phyloP scores from a whole-genome alignment of 2,113 vertebrate genomes.

The Pangasianodon gigas region DNA sequence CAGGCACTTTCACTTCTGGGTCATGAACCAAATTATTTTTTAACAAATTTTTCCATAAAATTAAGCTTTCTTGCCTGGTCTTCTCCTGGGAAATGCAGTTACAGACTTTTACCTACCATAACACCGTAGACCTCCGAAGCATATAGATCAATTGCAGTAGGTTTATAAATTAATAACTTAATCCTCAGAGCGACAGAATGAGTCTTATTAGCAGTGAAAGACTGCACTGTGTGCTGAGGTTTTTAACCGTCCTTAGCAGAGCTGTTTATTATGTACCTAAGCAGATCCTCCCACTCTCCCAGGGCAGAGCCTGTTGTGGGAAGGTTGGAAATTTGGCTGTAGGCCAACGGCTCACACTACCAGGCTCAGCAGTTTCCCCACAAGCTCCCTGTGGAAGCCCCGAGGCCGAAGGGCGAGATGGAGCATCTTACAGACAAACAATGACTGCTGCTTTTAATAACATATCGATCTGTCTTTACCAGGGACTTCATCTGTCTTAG shows the following conservation, averaged over 20 bases:
- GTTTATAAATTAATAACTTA: not conserved
- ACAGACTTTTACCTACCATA: not conserved
- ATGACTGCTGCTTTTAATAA: constrained; percentile 52
- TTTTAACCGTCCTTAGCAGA: constrained; percentile 13
- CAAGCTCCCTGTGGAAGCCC: constrained; percentile 7
- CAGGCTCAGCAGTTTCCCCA: constrained; percentile 19
- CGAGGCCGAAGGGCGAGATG: not conserved
- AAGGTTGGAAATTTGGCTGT: not conserved
- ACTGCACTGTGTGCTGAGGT: not conserved
- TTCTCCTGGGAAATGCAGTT: not conserved
- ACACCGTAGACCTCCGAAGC: not conserved
- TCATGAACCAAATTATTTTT: not conserved
- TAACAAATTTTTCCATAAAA: not conserved
- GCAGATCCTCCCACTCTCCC: not conserved
- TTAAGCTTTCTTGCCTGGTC: not conserved
- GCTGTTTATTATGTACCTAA: constrained; percentile 11
- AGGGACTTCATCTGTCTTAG: constrained; percentile 45
- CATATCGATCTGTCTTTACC: constrained; percentile 49
- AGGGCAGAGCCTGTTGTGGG: not conserved
- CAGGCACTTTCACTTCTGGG: not conserved
- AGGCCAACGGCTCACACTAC: not conserved
- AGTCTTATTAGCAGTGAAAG: not conserved
- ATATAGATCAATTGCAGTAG: not conserved
- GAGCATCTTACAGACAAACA: constrained; percentile 36
- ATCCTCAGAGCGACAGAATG: not conserved